Percentiles rank a stretch among this genome's conserved stretches.
Conservation (phyloP, 1,140 invertebrate species). For the Carposina sasakii region DNA sequence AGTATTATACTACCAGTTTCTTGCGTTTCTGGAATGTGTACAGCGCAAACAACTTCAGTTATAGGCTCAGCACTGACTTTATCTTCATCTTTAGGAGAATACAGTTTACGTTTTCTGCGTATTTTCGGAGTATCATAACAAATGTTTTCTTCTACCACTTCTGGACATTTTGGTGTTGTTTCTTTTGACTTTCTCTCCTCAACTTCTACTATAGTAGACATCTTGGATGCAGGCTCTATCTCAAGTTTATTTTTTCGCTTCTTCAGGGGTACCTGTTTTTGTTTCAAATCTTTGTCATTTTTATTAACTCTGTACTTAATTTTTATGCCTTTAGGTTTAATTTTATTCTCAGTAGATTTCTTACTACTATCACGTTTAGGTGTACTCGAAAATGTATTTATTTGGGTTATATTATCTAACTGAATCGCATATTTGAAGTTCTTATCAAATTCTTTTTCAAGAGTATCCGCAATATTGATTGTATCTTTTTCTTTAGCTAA, state of each 20-base stretch:
- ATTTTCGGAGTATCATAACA: constrained; percentile 25
- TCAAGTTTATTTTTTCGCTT: constrained; percentile 25
- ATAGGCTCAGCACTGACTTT: constrained; percentile 13
- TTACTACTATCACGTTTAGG: no score
- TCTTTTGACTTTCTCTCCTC: neutral
- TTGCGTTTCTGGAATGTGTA: neutral
- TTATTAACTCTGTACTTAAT: no score
- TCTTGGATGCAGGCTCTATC: constrained; percentile 17
- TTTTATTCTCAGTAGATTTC: no score
- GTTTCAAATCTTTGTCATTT: no score
- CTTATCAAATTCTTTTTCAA: no score
- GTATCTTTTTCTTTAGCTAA: constrained; percentile 15
- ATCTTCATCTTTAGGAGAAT: constrained; percentile 47
- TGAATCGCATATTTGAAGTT: no score
- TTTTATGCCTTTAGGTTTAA: no score
- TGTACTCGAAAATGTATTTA: no score
- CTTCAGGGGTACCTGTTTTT: constrained; percentile 1
- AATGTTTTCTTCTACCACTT: constrained; percentile 6
- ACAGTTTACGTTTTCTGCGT: constrained; percentile 50
- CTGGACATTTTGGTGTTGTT: neutral
- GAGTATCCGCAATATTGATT: constrained; percentile 2
- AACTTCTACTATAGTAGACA: constrained; percentile 31
- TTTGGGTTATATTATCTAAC: no score
- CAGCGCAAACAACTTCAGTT: neutral
- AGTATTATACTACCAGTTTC: constrained; percentile 18